A percentile compares a stretch with the other conserved stretches of the same genome.
Evolutionary conservation across 2,888 invertebrate genomes (phyloP).

Genomic region (Bedellia somnulentella): DNA sequence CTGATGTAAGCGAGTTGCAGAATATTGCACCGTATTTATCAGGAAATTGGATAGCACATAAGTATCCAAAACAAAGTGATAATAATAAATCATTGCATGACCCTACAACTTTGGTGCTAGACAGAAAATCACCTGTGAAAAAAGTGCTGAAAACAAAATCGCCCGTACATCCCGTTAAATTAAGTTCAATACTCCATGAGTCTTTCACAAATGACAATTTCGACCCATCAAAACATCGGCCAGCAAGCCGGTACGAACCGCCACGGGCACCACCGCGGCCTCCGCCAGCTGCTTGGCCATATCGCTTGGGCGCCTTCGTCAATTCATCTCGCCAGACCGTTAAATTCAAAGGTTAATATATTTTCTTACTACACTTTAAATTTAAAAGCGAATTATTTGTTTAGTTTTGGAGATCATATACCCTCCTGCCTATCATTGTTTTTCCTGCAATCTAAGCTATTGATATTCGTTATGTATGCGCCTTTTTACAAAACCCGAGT

Average conservation of each 20-base stretch:
- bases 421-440: constrained; percentile 15
- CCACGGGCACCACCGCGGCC: constrained; percentile 59
- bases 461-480: constrained; percentile 23
- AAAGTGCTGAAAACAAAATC: constrained; percentile 40
- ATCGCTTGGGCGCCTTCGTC: constrained; percentile 42
- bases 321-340: constrained; percentile 68
- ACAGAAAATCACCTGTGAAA: constrained; percentile 34
- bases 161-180: constrained; percentile 38
- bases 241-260: constrained; percentile 76
- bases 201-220: constrained; percentile 68
- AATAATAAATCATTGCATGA: constrained; percentile 66
- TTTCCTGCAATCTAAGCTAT: constrained; percentile 18
- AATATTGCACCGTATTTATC: constrained; percentile 79
- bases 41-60: constrained; percentile 81
- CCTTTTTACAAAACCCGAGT: constrained; percentile 14
- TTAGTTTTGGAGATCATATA: constrained; percentile 45
- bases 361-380: constrained; percentile 14
- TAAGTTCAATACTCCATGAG: constrained; percentile 47
- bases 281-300: constrained; percentile 43
- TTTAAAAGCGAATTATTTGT: no score
- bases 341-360: constrained; percentile 71
- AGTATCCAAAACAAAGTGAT: constrained; percentile 70
- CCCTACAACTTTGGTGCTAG: constrained; percentile 24
- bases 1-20: constrained; percentile 74
- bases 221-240: constrained; percentile 75